Percentiles rank a stretch among this genome's conserved stretches.
Conservation (phyloP, 2,888 invertebrate species). For the Yponomeuta malinellus region DNA sequence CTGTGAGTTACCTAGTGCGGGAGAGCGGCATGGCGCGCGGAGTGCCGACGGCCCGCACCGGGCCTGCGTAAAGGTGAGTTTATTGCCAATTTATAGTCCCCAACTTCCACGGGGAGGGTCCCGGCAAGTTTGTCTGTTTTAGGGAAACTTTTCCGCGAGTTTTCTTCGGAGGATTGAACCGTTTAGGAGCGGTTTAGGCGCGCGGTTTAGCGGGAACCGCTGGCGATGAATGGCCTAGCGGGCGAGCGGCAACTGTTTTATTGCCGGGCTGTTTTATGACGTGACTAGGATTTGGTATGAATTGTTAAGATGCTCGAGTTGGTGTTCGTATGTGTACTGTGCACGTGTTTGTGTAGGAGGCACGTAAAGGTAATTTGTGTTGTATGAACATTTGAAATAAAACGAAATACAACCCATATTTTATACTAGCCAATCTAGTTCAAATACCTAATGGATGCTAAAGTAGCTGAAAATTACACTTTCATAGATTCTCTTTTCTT, state of each 20-base stretch:
- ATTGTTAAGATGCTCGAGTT: background rate
- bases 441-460: too few species aligned
- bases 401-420: too few species aligned
- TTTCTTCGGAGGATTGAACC: constrained; percentile 34
- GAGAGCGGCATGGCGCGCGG: constrained; percentile 56
- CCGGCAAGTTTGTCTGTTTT: constrained; percentile 45
- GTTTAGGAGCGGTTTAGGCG: constrained; percentile 36
- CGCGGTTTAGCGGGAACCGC: constrained; percentile 24
- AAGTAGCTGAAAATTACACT: too few species aligned
- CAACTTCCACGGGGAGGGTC: constrained; percentile 50
- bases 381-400: too few species aligned
- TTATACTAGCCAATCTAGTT: too few species aligned
- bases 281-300: constrained; percentile 1
- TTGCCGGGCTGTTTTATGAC: constrained; percentile 14
- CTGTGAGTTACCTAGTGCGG: constrained; percentile 4
- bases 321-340: background rate
- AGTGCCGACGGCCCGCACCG: constrained; percentile 66
- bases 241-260: constrained; percentile 22
- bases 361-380: background rate
- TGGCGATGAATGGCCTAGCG: constrained; percentile 38
- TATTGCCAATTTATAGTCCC: constrained; percentile 70
- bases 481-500: too few species aligned
- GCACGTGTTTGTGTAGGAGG: background rate
- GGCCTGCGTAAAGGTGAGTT: constrained; percentile 70
- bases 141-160: constrained; percentile 60